Evolutionary conservation across 2,113 vertebrate species (phyloP), one percentile per base, ranked within the genome.

Genomic region (Oncorhynchus gorbuscha): DNA sequence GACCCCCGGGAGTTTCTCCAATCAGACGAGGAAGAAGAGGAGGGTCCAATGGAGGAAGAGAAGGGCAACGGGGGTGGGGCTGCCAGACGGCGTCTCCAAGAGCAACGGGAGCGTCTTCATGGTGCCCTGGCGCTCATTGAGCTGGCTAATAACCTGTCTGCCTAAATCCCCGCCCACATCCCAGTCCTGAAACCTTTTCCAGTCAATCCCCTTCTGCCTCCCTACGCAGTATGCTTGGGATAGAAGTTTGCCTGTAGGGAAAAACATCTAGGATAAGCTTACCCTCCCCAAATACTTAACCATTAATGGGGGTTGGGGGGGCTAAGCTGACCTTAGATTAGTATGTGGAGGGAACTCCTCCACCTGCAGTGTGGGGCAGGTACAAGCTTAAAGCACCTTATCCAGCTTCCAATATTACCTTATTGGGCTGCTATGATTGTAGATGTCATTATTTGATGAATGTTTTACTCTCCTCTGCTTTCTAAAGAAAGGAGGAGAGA

Each of bases 331-430:
- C 14, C 28, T 67, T 55, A 55, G 51, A 55, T 55, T 55, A 14
- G 12, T 55, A 18, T 55, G 9, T 45, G 9, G 51, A 79, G 78
- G 72, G 49, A 69, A 69, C 22, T 18, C 9, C 64, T 73, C 69
- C 67, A 55, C 12, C 3, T 28, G 6, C 76, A 73, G 88, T 79
- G 82, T 85, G 82, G 77, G 87, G 90, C 83, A 86, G 90, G 94
- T 93, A 94, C 94, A 96, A 97, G 95, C 96, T 97, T 96, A 92
- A 55, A 96, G 98, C 98, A 99, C 98, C 98, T 99, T 99, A 99
- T 93, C 87, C 88, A 94, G 95, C 96, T 96, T 97, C 73, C 71
- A 87, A 20, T 93, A 90, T 90, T 90, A 86, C 83, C 71, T 84
- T 92, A 82, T 94, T 98, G 98, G 96, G 97, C 97, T 99, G 97